Evolutionary conservation across 2,113 vertebrate species (phyloP).

Genomic region (Motacilla tschutschensis): DNA sequence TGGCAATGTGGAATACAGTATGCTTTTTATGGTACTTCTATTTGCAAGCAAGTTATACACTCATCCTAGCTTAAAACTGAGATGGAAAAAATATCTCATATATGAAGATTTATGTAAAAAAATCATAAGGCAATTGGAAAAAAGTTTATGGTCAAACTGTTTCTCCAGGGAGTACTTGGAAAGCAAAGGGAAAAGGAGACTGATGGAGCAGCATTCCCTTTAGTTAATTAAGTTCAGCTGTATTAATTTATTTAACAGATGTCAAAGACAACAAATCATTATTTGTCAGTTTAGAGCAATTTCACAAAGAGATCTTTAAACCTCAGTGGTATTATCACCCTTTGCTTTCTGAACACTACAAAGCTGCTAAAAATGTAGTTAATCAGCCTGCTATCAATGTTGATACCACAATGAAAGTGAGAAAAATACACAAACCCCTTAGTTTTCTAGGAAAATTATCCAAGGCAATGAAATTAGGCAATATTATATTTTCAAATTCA

Average conservation of each 20-base stretch:
- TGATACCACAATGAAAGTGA: neutral
- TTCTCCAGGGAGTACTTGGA: neutral
- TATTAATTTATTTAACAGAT: slow-evolving; percentile 31
- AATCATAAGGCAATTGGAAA: neutral
- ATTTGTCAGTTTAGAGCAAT: slow-evolving; percentile 7
- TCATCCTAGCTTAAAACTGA: neutral
- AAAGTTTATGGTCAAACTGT: neutral
- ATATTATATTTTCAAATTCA: neutral
- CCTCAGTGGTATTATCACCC: neutral
- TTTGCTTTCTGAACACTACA: neutral
- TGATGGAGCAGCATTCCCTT: neutral
- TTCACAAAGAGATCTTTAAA: slow-evolving; percentile 14
- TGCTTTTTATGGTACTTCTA: neutral
- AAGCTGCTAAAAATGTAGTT: neutral
- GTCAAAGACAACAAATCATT: slow-evolving; percentile 4
- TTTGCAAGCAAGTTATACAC: neutral
- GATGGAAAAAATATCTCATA: neutral
- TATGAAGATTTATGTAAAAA: neutral
- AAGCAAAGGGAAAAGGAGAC: neutral
- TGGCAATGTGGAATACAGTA: neutral
- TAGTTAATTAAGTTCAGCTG: slow-evolving; percentile 13
- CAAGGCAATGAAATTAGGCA: neutral
- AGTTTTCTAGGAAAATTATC: neutral
- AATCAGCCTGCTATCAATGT: neutral
- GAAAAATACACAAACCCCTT: neutral